Base-by-base conservation (phyloP, 2,888 invertebrate species). In the Drosophila limbata region DNA sequence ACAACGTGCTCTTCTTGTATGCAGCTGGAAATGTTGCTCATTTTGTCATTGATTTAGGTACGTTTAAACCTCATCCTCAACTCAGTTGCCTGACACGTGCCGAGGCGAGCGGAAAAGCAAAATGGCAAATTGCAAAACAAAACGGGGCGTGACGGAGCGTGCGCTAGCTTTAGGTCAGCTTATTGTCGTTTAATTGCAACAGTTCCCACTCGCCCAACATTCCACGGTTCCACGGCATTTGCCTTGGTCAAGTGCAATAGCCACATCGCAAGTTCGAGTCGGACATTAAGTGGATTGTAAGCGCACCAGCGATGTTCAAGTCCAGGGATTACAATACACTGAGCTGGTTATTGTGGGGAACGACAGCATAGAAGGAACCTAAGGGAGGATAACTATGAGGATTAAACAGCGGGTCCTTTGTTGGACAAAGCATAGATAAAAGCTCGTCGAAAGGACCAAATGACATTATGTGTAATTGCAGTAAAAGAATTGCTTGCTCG, bases 171-270 rank as follows among this genome's bases (percentile, higher is more conserved):
- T 72, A 62, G 71, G 81, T 79, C 88, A 87, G 77, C 83, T 84
- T 86, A 88, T 73, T 79, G 72, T 69, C 77, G 73, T 71, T 86
- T 87, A 89, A 87, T 90, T 87, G 88, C 85, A 53, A 59, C 62
- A 81, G 71, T 79, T 84, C 73, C 88, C 89, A 67, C 48, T 59
- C 50, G n/a, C 10, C 33, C 52, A 21, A 45, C 25, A 57, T 42
- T 61, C 57, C 45, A 66, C 9, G 50, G 48, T 42, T 53, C 50
- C 42, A 64, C 9, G 53, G 53, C 56, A 59, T 64, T 68, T 60
- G 48, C 42, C 44, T 47, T 68, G 81, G 71, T 66, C 74, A 71
- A 77, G 73, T 77, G 84, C 67, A 82, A 53, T 44, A 47, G 11
- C 47, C 62, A 37, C 69, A 44, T 45, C 42, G 48, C 61, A 53